Percentiles rank a stretch among this genome's conserved stretches.
phyloP scores from a whole-genome alignment of 2,113 vertebrate species.

The Ardeotis arabs region DNA sequence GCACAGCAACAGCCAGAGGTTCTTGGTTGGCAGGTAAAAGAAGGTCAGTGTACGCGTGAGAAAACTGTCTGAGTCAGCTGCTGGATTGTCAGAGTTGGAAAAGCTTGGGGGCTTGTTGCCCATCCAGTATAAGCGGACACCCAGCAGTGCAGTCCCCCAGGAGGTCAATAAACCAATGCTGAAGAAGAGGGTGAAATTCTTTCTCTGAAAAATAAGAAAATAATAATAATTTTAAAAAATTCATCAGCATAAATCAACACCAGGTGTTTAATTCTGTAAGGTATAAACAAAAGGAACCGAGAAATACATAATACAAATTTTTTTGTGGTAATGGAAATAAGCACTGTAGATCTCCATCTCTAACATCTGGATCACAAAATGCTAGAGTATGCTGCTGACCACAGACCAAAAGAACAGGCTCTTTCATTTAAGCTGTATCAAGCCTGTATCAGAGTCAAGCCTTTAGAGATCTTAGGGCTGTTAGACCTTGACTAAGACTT shows the following conservation, averaged over 20 bases:
- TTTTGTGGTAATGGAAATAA: background rate
- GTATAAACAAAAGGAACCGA: background rate
- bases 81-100: conserved; percentile 98
- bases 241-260: background rate
- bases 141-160: conserved; percentile 88
- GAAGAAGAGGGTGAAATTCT: conserved; percentile 85
- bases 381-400: background rate
- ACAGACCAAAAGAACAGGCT: background rate
- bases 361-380: background rate
- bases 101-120: conserved; percentile 99
- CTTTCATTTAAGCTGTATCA: background rate
- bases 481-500: background rate
- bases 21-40: conserved; percentile 90
- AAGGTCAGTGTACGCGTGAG: conserved; percentile 90
- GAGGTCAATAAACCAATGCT: conserved; percentile 86
- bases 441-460: background rate
- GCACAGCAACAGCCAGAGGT: conserved; percentile 94
- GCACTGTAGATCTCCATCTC: background rate
- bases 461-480: background rate
- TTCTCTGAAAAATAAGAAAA: conserved; percentile 78
- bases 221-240: background rate
- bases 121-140: conserved; percentile 97
- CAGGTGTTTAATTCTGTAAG: background rate
- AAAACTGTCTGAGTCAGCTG: conserved; percentile 89
- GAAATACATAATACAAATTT: background rate